Evolutionary conservation across 2,888 invertebrate genomes (phyloP).

Genomic region (Troilus luridus): DNA sequence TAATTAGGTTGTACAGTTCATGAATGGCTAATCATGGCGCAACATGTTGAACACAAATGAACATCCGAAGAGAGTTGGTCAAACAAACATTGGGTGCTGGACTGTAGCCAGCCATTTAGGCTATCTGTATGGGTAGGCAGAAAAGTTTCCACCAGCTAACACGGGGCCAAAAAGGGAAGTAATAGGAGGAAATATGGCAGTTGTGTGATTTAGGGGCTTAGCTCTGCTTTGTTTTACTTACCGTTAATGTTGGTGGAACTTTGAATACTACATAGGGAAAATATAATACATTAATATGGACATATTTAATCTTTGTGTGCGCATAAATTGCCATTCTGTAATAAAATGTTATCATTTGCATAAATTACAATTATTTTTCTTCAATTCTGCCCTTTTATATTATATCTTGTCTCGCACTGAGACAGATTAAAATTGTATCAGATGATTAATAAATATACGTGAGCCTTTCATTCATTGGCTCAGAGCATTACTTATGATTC

Average conservation of each 20-base stretch:
- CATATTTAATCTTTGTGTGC: no score
- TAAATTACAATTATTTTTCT: no score
- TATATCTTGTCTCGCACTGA: no score
- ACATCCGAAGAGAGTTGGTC: background rate
- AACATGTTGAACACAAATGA: slow-evolving; percentile 14
- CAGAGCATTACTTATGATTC: no score
- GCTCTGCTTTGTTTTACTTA: background rate
- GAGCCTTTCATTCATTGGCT: no score
- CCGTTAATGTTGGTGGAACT: background rate
- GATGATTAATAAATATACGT: no score
- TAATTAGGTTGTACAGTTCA: background rate
- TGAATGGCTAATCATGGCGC: background rate
- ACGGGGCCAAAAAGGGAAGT: background rate
- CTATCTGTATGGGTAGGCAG: slow-evolving; percentile 1
- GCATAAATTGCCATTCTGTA: no score
- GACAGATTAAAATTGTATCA: no score
- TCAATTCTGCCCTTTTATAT: no score
- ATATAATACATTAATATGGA: no score
- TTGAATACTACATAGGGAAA: no score
- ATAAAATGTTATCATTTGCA: no score
- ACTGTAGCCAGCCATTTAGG: background rate
- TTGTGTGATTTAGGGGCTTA: background rate
- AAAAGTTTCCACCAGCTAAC: background rate
- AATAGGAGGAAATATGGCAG: background rate
- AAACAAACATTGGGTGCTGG: background rate